phyloP scores from a whole-genome alignment of 2,797 vertebrate species.

The Myoxocephalus aenaeus region DNA sequence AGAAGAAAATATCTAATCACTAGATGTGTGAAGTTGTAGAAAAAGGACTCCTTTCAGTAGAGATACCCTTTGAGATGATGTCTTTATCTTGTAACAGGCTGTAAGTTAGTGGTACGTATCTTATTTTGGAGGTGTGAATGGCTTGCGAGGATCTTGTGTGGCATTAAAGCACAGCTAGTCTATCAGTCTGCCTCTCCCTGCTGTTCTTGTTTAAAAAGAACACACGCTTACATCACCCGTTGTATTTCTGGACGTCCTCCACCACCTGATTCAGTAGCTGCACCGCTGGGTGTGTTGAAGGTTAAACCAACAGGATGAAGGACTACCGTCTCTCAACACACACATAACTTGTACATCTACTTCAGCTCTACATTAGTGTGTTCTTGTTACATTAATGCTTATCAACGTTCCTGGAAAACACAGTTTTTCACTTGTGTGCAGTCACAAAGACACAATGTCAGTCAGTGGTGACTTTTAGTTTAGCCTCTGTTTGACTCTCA shows the following conservation, averaged over 20 bases:
- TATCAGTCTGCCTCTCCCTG: slow-evolving; percentile 16
- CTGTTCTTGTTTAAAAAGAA: slow-evolving; percentile 36
- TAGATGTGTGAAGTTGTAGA: background rate
- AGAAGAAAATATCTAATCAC: background rate
- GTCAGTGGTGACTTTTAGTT: background rate
- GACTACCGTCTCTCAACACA: slow-evolving; percentile 3
- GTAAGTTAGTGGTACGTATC: slow-evolving; percentile 1
- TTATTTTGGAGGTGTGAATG: slow-evolving; percentile 31
- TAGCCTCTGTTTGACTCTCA: slow-evolving; percentile 51
- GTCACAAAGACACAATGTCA: background rate
- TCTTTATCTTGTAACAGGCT: slow-evolving; percentile 9
- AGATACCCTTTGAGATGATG: background rate
- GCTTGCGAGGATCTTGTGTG: background rate
- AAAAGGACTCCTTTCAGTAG: background rate
- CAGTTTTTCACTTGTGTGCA: slow-evolving; percentile 4
- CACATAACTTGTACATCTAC: background rate
- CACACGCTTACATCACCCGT: slow-evolving; percentile 24
- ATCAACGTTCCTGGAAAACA: slow-evolving; percentile 6
- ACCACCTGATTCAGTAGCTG: slow-evolving; percentile 42
- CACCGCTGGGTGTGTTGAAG: slow-evolving; percentile 57
- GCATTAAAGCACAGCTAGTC: slow-evolving; percentile 19
- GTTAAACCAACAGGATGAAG: slow-evolving; percentile 59
- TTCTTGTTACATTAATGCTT: slow-evolving; percentile 47
- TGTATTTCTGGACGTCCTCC: slow-evolving; percentile 47
- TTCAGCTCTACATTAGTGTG: slow-evolving; percentile 17